phyloP scores from a whole-genome alignment of 1,140 invertebrate species.

The Drosophila ohnishii region DNA sequence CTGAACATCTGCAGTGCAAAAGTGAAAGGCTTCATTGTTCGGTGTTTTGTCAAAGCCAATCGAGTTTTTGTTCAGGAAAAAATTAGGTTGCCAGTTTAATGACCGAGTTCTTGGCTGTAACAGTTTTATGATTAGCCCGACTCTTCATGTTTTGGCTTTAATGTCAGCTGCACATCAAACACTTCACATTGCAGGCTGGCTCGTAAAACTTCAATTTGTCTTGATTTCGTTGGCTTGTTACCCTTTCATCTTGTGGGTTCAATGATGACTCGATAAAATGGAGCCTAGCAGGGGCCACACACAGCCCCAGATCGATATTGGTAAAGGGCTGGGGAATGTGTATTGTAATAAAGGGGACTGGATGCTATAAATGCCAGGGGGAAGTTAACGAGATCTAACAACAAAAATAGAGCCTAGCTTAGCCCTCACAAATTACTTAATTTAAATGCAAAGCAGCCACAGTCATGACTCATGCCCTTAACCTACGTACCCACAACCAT shows the following conservation, averaged over 20 bases:
- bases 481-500: constrained; percentile 23
- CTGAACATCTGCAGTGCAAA: constrained; percentile 15
- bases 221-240: constrained; percentile 27
- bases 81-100: constrained; percentile 62
- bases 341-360: constrained; percentile 11
- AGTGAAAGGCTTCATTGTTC: constrained; percentile 59
- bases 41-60: constrained; percentile 29
- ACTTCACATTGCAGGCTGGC: constrained; percentile 27
- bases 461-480: constrained; percentile 46
- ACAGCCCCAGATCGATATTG: constrained; percentile 33
- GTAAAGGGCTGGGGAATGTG: constrained; percentile 9
- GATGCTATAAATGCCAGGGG: constrained; percentile 26
- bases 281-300: constrained; percentile 22
- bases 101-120: constrained; percentile 29
- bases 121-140: constrained; percentile 48
- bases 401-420: constrained; percentile 16
- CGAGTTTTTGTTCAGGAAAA: constrained; percentile 16
- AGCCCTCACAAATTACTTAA: constrained; percentile 39
- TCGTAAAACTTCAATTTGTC: constrained; percentile 39
- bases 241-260: constrained; percentile 4
- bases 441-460: constrained; percentile 45
- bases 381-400: constrained; percentile 41
- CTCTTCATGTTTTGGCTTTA: constrained; percentile 46
- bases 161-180: constrained; percentile 64
- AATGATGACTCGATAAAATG: constrained; percentile 55